A percentile compares a stretch with the other conserved stretches of the same genome.
Evolutionary conservation across 1,140 invertebrate genomes (phyloP).

Genomic region (Myzus persicae): DNA sequence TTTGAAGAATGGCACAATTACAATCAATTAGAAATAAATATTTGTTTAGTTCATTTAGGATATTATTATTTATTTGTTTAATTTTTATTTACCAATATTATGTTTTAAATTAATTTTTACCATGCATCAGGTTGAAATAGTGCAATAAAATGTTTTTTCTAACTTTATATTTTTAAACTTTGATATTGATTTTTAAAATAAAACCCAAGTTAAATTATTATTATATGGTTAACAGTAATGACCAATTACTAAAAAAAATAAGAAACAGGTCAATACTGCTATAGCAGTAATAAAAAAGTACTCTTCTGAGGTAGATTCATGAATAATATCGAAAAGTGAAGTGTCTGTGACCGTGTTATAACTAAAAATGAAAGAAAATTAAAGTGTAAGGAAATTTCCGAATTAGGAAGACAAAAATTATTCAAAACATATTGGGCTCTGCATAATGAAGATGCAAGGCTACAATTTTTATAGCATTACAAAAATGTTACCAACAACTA

Average conservation of each 20-base stretch:
- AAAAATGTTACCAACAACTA: too few species aligned
- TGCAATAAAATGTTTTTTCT: not conserved
- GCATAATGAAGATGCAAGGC: too few species aligned
- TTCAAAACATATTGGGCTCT: too few species aligned
- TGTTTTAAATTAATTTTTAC: not conserved
- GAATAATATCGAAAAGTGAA: too few species aligned
- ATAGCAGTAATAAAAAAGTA: not conserved
- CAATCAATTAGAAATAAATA: not conserved
- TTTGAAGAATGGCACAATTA: slow-evolving; percentile 1
- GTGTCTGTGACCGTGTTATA: too few species aligned
- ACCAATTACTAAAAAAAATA: too few species aligned
- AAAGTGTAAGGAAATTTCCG: too few species aligned
- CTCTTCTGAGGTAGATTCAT: too few species aligned
- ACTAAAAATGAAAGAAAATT: too few species aligned
- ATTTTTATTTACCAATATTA: not conserved
- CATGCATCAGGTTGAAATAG: not conserved
- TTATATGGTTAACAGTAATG: not conserved
- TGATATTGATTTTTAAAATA: slow-evolving; percentile 27
- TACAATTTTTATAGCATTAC: too few species aligned
- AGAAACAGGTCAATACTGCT: not conserved
- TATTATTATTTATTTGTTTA: not conserved
- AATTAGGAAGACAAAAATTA: too few species aligned
- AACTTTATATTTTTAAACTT: not conserved
- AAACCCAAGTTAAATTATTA: not conserved
- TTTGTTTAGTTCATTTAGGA: not conserved